Conservation (phyloP, 2,797 vertebrate genomes). For the Anabacerthia variegaticeps region DNA sequence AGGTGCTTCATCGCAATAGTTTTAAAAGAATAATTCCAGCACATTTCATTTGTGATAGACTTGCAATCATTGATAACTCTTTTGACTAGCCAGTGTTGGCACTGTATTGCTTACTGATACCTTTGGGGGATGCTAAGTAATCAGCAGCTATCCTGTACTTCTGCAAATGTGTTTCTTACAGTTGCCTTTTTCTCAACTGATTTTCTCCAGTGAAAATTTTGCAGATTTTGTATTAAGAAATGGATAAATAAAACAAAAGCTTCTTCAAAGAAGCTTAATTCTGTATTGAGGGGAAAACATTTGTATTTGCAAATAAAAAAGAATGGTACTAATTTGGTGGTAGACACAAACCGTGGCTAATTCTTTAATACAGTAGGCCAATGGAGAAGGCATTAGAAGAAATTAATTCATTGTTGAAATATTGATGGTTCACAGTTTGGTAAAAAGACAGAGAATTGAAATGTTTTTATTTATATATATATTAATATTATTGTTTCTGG, state of each 20-base stretch:
- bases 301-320: not conserved
- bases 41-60: not conserved
- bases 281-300: not conserved
- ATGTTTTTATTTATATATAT: not conserved
- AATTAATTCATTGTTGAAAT: not conserved
- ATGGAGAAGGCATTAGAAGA: not conserved
- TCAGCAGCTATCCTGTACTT: not conserved
- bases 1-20: not conserved
- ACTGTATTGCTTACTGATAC: not conserved
- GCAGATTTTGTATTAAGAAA: not conserved
- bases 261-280: not conserved
- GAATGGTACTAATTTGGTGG: not conserved
- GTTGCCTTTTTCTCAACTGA: not conserved
- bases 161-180: not conserved
- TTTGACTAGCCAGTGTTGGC: not conserved
- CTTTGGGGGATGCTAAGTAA: not conserved
- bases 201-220: not conserved
- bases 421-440: not conserved
- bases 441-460: not conserved
- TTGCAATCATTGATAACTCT: not conserved
- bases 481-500: not conserved
- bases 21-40: not conserved
- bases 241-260: not conserved
- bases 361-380: not conserved
- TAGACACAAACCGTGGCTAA: not conserved